Percentiles rank a stretch among this genome's conserved stretches.
Evolutionary conservation across 2,113 vertebrate species (phyloP).

Genomic region (Balaeniceps rex): DNA sequence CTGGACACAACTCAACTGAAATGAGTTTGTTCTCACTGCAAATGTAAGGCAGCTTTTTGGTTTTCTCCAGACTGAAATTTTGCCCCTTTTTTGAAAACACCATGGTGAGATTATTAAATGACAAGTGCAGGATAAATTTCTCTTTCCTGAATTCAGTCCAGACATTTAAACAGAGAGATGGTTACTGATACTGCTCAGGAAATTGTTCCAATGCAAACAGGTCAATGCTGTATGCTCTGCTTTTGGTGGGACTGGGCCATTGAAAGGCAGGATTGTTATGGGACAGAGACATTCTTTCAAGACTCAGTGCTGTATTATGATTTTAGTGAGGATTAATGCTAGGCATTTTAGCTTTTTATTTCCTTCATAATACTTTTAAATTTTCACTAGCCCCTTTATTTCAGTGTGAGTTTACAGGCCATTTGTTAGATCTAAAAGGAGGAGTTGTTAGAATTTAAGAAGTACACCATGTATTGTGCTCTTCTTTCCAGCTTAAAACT

Average conservation of each 20-base stretch:
- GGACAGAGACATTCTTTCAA: not conserved
- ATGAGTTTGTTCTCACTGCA: not conserved
- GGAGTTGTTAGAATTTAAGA: not conserved
- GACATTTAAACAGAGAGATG: not conserved
- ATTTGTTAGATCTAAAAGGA: not conserved
- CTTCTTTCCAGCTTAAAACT: not conserved
- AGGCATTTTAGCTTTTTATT: not conserved
- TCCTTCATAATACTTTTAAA: not conserved
- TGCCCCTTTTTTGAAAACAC: not conserved
- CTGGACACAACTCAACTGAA: not conserved
- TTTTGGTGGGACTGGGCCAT: not conserved
- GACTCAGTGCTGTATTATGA: not conserved
- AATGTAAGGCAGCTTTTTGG: not conserved
- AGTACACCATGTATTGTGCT: not conserved
- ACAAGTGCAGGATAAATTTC: not conserved
- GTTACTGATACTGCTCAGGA: not conserved
- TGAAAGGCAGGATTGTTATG: not conserved
- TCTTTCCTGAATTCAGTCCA: not conserved
- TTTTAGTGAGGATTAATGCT: not conserved
- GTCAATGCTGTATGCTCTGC: not conserved
- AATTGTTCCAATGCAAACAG: conserved; percentile 10
- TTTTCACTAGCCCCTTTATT: not conserved
- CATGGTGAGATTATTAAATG: not conserved
- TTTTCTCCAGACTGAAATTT: not conserved
- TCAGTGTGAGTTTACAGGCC: not conserved